These are phyloP conservation scores for Mylabris phalerata DNA, from an alignment of 1,140 invertebrate species.

Conservation along the genomic window DNA sequence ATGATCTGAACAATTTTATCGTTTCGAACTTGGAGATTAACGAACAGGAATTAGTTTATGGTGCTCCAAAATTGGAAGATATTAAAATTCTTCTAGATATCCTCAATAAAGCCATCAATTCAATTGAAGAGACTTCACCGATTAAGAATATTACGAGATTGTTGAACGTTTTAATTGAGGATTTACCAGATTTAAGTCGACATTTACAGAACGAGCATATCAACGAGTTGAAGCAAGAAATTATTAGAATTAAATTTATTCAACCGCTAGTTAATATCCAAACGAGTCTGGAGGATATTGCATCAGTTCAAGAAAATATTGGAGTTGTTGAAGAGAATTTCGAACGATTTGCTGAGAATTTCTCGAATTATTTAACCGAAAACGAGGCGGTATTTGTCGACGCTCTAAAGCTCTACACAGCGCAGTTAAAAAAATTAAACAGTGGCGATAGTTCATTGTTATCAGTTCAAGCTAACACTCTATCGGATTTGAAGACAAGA, in stretches of 20 bases:
- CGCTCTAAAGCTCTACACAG: constrained; percentile 10
- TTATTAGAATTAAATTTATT: constrained; percentile 10
- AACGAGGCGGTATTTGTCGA: constrained; percentile 18
- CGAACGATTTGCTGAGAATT: neutral
- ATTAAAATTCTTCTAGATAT: constrained; percentile 21
- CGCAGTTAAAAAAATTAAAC: neutral
- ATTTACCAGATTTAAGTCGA: constrained; percentile 19
- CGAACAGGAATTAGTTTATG: constrained; percentile 2
- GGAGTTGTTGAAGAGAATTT: constrained; percentile 6
- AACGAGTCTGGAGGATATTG: neutral
- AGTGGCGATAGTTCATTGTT: no score
- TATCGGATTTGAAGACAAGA: no score
- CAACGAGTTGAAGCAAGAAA: constrained; percentile 22
- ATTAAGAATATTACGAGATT: constrained; percentile 18
- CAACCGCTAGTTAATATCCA: constrained; percentile 1
- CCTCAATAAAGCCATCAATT: constrained; percentile 23
- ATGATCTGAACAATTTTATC: constrained; percentile 26
- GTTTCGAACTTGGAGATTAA: constrained; percentile 10
- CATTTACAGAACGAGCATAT: constrained; percentile 17
- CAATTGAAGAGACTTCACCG: constrained; percentile 19
- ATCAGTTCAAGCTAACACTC: no score
- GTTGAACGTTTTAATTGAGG: constrained; percentile 15
- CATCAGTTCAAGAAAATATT: neutral
- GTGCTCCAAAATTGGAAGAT: constrained; percentile 9
- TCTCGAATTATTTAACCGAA: constrained; percentile 12